Evolutionary conservation across 2,113 vertebrate species (phyloP).

Genomic region (Neogale vison): DNA sequence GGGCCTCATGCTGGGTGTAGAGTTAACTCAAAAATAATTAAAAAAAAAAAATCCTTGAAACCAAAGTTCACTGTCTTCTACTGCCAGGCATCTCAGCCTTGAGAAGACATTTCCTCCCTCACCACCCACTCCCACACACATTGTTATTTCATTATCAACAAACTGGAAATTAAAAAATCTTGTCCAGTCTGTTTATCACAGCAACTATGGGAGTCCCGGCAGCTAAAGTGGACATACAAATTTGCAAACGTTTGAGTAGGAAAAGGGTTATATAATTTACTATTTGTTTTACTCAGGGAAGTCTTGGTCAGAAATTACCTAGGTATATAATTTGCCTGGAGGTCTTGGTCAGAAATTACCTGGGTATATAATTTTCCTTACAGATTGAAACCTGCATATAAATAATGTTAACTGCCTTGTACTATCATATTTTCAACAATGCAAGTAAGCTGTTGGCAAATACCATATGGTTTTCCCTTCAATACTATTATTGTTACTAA

Average conservation of each 20-base stretch:
- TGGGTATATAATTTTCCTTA: neutral
- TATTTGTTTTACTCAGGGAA: neutral
- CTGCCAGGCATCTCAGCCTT: neutral
- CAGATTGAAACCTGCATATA: neutral
- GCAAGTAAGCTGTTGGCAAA: neutral
- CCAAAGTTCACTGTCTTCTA: neutral
- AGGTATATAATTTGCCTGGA: neutral
- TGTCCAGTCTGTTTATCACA: neutral
- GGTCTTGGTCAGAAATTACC: neutral
- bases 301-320: neutral
- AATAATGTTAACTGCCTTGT: neutral
- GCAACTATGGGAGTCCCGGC: neutral
- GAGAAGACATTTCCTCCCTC: neutral
- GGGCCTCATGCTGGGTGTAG: neutral
- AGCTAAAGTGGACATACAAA: conserved; percentile 29
- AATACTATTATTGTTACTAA: neutral
- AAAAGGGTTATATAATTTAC: neutral
- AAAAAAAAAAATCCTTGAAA: neutral
- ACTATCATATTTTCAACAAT: neutral
- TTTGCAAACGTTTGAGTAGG: neutral
- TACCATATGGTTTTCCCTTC: neutral
- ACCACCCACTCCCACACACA: neutral
- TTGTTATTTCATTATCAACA: neutral
- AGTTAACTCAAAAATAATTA: neutral
- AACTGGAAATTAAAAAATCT: neutral